Base-by-base conservation (phyloP, 2,797 vertebrate species). In the Mus spretus region DNA sequence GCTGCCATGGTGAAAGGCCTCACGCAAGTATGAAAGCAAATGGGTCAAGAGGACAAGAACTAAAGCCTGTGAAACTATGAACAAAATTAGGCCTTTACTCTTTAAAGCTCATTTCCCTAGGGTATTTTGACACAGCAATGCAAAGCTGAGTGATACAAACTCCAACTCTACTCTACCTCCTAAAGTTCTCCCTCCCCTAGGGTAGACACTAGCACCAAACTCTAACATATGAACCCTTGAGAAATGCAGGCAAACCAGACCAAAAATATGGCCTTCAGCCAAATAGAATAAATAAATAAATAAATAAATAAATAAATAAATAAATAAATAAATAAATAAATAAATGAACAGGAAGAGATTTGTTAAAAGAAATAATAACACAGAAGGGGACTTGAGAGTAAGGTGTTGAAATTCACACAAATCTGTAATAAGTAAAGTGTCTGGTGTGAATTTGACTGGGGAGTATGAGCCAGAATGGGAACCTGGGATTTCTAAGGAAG, bases 401-500 rank as follows among this genome's bases (percentile, higher is more conserved):
- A 87, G 88, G 59, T 50, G 70, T 13, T 93, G 37, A 92, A 63
- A 92, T 85, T 74, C 59, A 34, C 55, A 75, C 67, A 65, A 37
- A 40, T 82, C 19, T 84, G 50, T 82, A 94, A 90, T 67, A 96
- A 83, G 67, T 86, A 28, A 17, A 85, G 55, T 53, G 6, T 70
- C 37, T 85, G 17, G 22, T 17, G 50, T 59, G 37, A 77, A 83
- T 93, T 44, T 86, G 80, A 34, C 72, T 88, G 81, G 57, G 12
- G 22, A 11, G 12, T 0, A 67, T 37, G 44, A 91, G 63, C 26
- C 0, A 3, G 59, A 50, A 82, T 0, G 31, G 74, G n/a, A 80
- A 28, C 24, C 78, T 11, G 6, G 31, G 78, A 86, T 50, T 61
- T 20, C 24, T 20, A 40, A 24, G 85, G 65, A 72, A 95, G 77